Base-by-base conservation (phyloP, 1,140 invertebrate species). In the Drosophila elegans region DNA sequence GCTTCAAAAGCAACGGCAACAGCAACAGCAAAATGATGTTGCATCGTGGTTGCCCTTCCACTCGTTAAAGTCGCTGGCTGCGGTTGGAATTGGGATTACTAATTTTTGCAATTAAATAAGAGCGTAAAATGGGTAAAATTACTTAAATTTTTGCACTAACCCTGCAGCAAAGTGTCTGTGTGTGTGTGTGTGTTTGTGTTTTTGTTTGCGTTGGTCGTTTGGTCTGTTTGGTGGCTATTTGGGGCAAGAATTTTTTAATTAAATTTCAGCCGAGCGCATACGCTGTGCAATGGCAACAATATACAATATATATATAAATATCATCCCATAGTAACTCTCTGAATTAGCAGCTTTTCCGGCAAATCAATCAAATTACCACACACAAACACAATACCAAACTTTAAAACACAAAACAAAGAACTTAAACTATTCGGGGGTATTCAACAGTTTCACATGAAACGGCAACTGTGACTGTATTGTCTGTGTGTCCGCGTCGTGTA, bases 161-260 rank as follows among this genome's bases (percentile, higher is more conserved):
- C 67, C 49, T 71, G 67, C 51, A 32, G 25, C 63, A 32, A 9
- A 29, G 38, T 32, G 29, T 64, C 21, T 53, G 29, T 64, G 29
- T 45, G 39, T 62, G 10, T 55, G 5, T 16, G 10, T 48, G 6
- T 27, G 25, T 13, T 6, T 51, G 54, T 46, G 54, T 63, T 48
- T 68, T 61, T 59, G 52, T 54, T 34, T 34, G 48, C 48, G 29
- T 32, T 51, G 29, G 27, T 12, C n/a, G 27, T 52, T 52, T 38
- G 51, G 32, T 53, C 52, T 51, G 78, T 66, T 34, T 48, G 73
- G 25, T 27, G 52, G 68, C 78, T 71, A 78, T 86, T 86, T 86
- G 67, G 78, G 79, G 83, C 71, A 88, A 76, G 74, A 88, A 86
- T 86, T 86, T 81, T 86, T 86, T 86, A 86, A 86, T 86, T 86